Evolutionary conservation across 2,113 vertebrate genomes (phyloP).

Genomic region (Ameiurus melas): DNA sequence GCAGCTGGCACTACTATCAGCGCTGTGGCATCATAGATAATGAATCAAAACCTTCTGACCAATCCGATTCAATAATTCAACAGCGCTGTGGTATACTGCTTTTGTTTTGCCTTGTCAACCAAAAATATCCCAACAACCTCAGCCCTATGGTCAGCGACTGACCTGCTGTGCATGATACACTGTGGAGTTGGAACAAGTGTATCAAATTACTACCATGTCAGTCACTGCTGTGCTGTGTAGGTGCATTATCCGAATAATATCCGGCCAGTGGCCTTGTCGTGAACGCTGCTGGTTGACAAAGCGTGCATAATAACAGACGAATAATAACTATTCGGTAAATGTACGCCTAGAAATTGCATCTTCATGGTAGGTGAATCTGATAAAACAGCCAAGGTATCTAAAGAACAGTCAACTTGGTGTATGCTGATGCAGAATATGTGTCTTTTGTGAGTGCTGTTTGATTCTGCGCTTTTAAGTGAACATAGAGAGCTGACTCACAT

Average conservation of each 20-base stretch:
- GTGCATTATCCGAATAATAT: conserved; percentile 22
- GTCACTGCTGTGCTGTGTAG: not conserved
- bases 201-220: not conserved
- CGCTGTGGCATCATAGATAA: not conserved
- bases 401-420: not conserved
- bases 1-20: no score
- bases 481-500: not conserved
- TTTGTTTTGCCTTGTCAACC: not conserved
- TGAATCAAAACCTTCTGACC: not conserved
- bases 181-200: no score
- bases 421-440: not conserved
- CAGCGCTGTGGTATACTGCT: not conserved
- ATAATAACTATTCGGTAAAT: not conserved
- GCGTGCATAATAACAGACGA: not conserved
- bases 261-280: conserved; percentile 2
- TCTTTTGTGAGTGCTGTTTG: not conserved
- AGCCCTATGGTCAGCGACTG: not conserved
- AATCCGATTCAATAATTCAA: not conserved
- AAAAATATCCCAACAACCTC: conserved; percentile 9
- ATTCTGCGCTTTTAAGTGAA: not conserved
- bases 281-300: conserved; percentile 3
- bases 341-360: not conserved
- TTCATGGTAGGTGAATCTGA: not conserved
- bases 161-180: conserved; percentile 2
- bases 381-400: not conserved